Conservation (phyloP, 2,113 vertebrate species). For the Anas platyrhynchos region DNA sequence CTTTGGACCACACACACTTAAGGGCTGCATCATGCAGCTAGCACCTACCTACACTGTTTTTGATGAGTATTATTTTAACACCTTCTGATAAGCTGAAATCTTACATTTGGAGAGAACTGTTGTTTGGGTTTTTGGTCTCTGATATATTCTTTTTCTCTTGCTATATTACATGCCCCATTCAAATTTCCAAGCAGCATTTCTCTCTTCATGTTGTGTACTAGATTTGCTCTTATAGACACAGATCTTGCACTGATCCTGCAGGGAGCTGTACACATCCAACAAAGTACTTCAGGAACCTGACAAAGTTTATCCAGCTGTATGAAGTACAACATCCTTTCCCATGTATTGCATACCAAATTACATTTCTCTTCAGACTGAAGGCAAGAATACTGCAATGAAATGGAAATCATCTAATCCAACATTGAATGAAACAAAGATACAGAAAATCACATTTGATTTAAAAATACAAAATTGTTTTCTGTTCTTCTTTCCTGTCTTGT, state of each 20-base stretch:
- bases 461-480: not conserved
- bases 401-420: not conserved
- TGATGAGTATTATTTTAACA: not conserved
- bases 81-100: not conserved
- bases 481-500: not conserved
- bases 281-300: not conserved
- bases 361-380: not conserved
- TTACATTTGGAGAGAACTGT: not conserved
- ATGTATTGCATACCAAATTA: not conserved
- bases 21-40: not conserved
- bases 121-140: rapidly evolving
- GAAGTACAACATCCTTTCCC: not conserved
- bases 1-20: not conserved
- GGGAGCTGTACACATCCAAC: not conserved
- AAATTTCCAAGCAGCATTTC: not conserved
- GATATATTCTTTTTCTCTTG: not conserved
- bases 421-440: not conserved
- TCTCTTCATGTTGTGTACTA: not conserved
- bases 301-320: not conserved
- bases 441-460: not conserved
- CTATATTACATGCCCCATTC: not conserved
- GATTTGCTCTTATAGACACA: not conserved
- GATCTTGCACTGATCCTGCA: not conserved
- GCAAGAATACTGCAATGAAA: not conserved
- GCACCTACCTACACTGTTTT: not conserved